A percentile compares a stretch with the other conserved stretches of the same genome.
These are phyloP conservation scores for Xenopus borealis DNA, from an alignment of 2,113 vertebrate genomes.

Conservation along the genomic window DNA sequence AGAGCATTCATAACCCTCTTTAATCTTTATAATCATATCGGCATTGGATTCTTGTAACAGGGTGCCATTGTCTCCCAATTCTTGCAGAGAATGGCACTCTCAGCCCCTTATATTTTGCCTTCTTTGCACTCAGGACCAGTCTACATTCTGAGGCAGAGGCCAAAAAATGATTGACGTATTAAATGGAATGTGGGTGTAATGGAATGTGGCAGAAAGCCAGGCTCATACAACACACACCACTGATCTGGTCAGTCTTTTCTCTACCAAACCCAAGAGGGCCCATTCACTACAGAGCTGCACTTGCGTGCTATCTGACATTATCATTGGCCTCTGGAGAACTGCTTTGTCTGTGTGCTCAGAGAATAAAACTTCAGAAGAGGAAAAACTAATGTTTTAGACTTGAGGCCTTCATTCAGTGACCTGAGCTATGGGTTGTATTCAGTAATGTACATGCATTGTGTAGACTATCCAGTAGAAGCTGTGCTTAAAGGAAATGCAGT, in stretches of 20 bases:
- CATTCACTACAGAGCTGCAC: slow-evolving; percentile 25
- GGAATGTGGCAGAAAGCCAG: slow-evolving; percentile 61
- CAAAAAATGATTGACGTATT: slow-evolving; percentile 60
- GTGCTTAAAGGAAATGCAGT: too few relatives aligned
- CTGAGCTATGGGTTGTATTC: slow-evolving; percentile 3
- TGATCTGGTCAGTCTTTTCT: slow-evolving; percentile 29
- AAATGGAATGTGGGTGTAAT: slow-evolving; percentile 59
- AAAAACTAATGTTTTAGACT: background rate
- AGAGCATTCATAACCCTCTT: slow-evolving; percentile 34
- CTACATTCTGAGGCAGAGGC: slow-evolving; percentile 48
- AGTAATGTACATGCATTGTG: slow-evolving; percentile 9
- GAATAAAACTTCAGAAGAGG: slow-evolving; percentile 24
- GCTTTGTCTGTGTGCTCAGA: slow-evolving; percentile 18
- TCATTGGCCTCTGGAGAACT: slow-evolving; percentile 22
- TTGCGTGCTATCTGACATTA: slow-evolving; percentile 45
- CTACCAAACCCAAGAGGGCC: slow-evolving; percentile 16
- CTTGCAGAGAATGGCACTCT: slow-evolving; percentile 30
- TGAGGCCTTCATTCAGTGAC: slow-evolving; percentile 16
- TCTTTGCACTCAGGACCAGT: slow-evolving; percentile 47
- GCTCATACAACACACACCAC: slow-evolving; percentile 49
- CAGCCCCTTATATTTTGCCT: slow-evolving; percentile 43
- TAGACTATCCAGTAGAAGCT: too few relatives aligned
- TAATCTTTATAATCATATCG: slow-evolving; percentile 39
- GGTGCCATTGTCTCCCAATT: slow-evolving; percentile 29
- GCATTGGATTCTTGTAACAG: slow-evolving; percentile 20